Base-by-base conservation (phyloP, 2,888 invertebrate species). In the Eustalomyia histrio region DNA sequence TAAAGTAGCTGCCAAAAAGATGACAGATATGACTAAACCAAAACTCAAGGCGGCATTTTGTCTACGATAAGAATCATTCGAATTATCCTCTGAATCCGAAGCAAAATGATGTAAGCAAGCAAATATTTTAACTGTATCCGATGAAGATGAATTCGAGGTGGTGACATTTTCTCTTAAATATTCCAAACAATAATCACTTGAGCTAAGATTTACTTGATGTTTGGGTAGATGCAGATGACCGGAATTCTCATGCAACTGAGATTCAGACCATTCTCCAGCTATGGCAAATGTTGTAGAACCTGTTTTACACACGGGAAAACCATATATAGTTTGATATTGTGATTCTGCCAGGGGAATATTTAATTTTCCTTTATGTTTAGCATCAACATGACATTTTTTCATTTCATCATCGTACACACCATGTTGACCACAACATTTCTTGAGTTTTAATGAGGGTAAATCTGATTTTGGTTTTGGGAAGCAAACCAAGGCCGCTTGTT, bases 1-100 rank as follows among this genome's bases (percentile, higher is more conserved):
- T 87, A 97, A 91, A 68, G 96, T 97, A 17, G 95, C 95, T 52
- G 94, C 94, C 89, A 97, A 92, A 92, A 97, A 97, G 82, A 95
- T 93, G 3, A 95, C 95, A 85, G 96, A 96, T 85, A 97, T 93
- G 76, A 96, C 94, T 88, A 96, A 92, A 79, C 95, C 95, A 75
- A 94, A 93, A 79, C 96, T 95, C 88, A 96, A 95, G 84, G 96
- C 91, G 67, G 93, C 93, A 90, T 95, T 94, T 67, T 95, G 92
- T 21, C 72, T 16, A 3, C 78, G 55, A 61, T 94, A 87, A 12
- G 55, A 67, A 60, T 83, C 76, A 72, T 68, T 89, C 10, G 8
- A 39, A 74, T 87, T 69, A 80, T 83, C 72, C 14, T 72, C 61
- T n/a, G 16, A 57, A 10, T 85, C 85, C 12, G 79, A 76, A 0